phyloP scores from a whole-genome alignment of 2,888 invertebrate species.

The Lepidochrysops patricia region DNA sequence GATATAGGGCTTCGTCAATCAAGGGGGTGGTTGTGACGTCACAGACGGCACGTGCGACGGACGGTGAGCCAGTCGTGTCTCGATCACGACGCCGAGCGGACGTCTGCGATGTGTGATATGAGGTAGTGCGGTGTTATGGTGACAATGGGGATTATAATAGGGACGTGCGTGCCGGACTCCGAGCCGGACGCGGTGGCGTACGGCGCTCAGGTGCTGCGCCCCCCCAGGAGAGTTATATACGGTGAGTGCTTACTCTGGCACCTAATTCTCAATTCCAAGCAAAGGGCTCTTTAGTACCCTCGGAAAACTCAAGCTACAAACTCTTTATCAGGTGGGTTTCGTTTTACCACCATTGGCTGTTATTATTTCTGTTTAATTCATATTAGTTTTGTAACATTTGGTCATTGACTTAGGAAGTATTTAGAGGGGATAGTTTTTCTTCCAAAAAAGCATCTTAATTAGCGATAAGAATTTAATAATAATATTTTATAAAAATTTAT shows the following conservation, averaged over 20 bases:
- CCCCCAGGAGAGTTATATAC: conserved; percentile 62
- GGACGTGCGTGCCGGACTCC: conserved; percentile 81
- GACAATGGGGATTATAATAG: conserved; percentile 81
- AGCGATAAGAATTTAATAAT: too few relatives aligned
- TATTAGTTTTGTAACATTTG: too few relatives aligned
- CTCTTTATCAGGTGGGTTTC: too few relatives aligned
- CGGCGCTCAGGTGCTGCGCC: conserved; percentile 53
- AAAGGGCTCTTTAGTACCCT: too few relatives aligned
- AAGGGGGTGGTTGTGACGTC: conserved; percentile 8
- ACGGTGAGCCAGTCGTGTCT: conserved; percentile 18
- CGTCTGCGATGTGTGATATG: conserved; percentile 23
- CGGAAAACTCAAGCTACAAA: too few relatives aligned
- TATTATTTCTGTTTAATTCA: too few relatives aligned
- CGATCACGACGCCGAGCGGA: conserved; percentile 15
- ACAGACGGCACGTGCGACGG: conserved; percentile 6
- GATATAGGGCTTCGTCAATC: not conserved
- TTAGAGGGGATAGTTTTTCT: too few relatives aligned
- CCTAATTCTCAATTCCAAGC: too few relatives aligned
- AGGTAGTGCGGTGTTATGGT: conserved; percentile 40
- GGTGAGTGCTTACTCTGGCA: conserved; percentile 40
- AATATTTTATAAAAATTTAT: not conserved
- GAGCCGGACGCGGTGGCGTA: conserved; percentile 73
- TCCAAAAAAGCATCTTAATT: too few relatives aligned
- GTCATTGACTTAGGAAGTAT: too few relatives aligned
- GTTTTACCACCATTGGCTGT: too few relatives aligned